phyloP scores from a whole-genome alignment of 35 echinoderm and acorn worm species.

The Ophioderma brevispina region DNA sequence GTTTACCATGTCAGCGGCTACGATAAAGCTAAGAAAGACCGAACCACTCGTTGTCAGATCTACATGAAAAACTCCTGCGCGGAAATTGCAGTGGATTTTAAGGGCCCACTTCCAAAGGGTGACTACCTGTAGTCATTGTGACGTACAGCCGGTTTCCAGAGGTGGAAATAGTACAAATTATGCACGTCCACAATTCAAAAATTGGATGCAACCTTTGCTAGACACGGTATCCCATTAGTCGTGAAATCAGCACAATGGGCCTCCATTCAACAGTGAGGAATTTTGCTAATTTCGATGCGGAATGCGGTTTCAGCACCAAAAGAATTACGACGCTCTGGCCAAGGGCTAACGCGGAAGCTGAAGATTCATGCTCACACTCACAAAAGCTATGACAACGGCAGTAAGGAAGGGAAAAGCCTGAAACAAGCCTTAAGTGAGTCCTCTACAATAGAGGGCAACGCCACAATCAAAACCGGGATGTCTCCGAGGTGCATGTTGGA shows the following conservation, averaged over 20 bases:
- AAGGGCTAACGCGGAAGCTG: slow-evolving; percentile 65
- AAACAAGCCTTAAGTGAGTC: slow-evolving; percentile 55
- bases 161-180: slow-evolving; percentile 65
- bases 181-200: slow-evolving; percentile 47
- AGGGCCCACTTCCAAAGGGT: slow-evolving; percentile 20
- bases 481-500: slow-evolving; percentile 47
- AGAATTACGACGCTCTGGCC: slow-evolving; percentile 62
- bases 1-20: slow-evolving; percentile 54
- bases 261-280: slow-evolving; percentile 41
- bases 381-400: slow-evolving; percentile 27
- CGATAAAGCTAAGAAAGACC: background rate
- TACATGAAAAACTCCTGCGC: slow-evolving; percentile 14
- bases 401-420: slow-evolving; percentile 2
- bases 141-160: slow-evolving; percentile 76
- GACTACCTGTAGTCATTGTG: slow-evolving; percentile 69
- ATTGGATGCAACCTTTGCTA: slow-evolving; percentile 44
- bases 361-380: slow-evolving; percentile 51
- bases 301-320: slow-evolving; percentile 18
- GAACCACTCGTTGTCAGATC: slow-evolving; percentile 36
- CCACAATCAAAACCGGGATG: slow-evolving; percentile 36
- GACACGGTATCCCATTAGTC: slow-evolving; percentile 42
- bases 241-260: slow-evolving; percentile 65
- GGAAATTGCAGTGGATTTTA: slow-evolving; percentile 38
- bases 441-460: slow-evolving; percentile 58
- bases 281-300: slow-evolving; percentile 22